These are phyloP conservation scores for Heterotilapia buettikoferi DNA, from an alignment of 2,113 vertebrate genomes.

Conservation along the genomic window DNA sequence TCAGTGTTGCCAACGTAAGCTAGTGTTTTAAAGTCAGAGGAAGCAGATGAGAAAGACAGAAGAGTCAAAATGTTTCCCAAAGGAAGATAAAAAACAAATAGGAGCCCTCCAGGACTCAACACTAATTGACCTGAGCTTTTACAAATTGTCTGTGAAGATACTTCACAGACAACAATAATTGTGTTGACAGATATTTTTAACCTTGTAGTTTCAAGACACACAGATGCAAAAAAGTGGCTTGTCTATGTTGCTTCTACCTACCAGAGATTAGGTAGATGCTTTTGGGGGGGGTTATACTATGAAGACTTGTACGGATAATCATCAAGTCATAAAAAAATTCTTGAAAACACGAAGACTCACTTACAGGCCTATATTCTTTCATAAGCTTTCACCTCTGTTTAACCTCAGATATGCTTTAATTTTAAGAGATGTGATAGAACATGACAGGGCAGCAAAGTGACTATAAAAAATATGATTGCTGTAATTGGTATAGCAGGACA, in stretches of 20 bases:
- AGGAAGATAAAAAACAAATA: neutral
- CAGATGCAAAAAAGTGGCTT: neutral
- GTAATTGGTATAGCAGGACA: constrained; percentile 10
- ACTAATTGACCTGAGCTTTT: constrained; percentile 33
- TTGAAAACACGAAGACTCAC: neutral
- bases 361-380: neutral
- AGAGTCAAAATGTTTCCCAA: constrained; percentile 13
- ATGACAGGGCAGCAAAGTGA: neutral
- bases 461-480: constrained; percentile 26
- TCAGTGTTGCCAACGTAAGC: constrained; percentile 42
- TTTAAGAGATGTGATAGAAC: constrained; percentile 15
- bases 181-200: neutral
- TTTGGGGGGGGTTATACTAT: neutral
- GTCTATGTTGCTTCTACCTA: neutral
- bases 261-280: neutral
- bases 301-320: neutral
- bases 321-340: neutral
- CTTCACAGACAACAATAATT: constrained; percentile 1
- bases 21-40: constrained; percentile 26
- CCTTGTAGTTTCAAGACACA: neutral
- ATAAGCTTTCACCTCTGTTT: neutral
- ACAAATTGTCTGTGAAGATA: neutral
- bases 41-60: constrained; percentile 4
- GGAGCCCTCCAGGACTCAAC: constrained; percentile 1
- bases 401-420: neutral